Evolutionary conservation across 2,797 vertebrate species (phyloP), one percentile per base, ranked within the genome.

Genomic region (Sebastes melanostomus): DNA sequence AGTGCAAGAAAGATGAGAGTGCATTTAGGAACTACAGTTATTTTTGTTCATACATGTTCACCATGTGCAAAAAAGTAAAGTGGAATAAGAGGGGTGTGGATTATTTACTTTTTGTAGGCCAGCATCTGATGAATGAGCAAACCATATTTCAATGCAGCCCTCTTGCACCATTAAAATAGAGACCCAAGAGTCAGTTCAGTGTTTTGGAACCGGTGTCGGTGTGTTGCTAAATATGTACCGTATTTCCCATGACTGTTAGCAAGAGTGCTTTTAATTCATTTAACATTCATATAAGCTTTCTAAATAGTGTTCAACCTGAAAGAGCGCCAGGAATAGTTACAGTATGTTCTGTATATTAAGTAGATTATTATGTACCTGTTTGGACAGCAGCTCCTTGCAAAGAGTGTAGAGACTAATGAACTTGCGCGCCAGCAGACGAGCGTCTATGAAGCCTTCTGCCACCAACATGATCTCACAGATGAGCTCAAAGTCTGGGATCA

Each of bases 391-490:
- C 86, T 96, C 93, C 86, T 94, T 94, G 81, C 94, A 97, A 11
- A 97, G 94, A 20, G 91, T 95, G 61, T 96, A 96, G 65, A 97
- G 92, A 83, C 92, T 96, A 80, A 97, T 97, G 81, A 97, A 97
- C 77, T 97, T 97, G 83, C 94, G 95, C 10, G 95, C 92, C 50
- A 96, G 84, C 80, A 95, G 90, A n/a, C 95, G 94, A 34, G 94
- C 96, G 62, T 96, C 96, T 74, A 96, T 91, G 78, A 95, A 96
- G 63, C 96, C 93, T 86, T 97, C 96, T 9, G 94, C 95, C 61
- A 96, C 94, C 91, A 97, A 83, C 92, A 93, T 93, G 86, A 96
- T 96, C 93, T 97, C 96, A 92, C 96, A 97, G 42, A 97, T 97
- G 55, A 97, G 88, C 89, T 96, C 94, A 72, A 96, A 96, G 88